Base-by-base conservation (phyloP, 1,140 invertebrate genomes). In the Drosophila melanica region DNA sequence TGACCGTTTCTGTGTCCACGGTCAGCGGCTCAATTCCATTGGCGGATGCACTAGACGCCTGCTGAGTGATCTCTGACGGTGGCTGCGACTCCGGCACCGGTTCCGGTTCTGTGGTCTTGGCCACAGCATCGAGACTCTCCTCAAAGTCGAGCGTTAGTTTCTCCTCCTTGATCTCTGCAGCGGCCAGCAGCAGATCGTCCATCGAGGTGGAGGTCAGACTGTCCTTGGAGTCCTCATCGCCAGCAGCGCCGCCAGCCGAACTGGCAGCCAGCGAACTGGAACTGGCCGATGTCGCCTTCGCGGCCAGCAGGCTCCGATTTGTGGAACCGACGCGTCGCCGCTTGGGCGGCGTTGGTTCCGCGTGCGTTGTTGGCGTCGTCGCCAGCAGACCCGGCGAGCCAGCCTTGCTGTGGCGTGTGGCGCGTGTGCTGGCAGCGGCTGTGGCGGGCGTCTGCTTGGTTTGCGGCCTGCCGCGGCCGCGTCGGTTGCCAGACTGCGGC, bases 141-240 rank as follows among this genome's bases (percentile, higher is more conserved):
- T 86, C 85, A 41, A 75, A 77, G 18, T 90, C 90, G 5, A 74
- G 53, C 4, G 57, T 66, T 1, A 86, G 30, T 39, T 90, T 91
- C 54, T 91, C 90, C 54, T 75, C 60, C 55, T 91, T 91, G 7
- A 90, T 90, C 23, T 86, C 84, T 0, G 69, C 59, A 7, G 68
- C 55, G 7, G 85, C 74, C 65, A 90, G 51, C 12, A 89, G 47
- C 42, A 81, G 47, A 20, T 91, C 90, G 48, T 91, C 90, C 59
- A 91, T 90, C 7, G 86, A 77, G 8, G 55, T 66, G 11, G 90
- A 91, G 18, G 90, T 85, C 60, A 90, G 67, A 47, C 90, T 91
- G 9, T 91, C 90, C 68, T 91, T 91, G 4, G 86, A 90, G 50
- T 91, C 90, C 75, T 91, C 90, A 33, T 91, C 90, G 18, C 59